These are phyloP conservation scores for Cetoscarus ocellatus DNA, from an alignment of 2,797 vertebrate genomes.

Conservation along the genomic window DNA sequence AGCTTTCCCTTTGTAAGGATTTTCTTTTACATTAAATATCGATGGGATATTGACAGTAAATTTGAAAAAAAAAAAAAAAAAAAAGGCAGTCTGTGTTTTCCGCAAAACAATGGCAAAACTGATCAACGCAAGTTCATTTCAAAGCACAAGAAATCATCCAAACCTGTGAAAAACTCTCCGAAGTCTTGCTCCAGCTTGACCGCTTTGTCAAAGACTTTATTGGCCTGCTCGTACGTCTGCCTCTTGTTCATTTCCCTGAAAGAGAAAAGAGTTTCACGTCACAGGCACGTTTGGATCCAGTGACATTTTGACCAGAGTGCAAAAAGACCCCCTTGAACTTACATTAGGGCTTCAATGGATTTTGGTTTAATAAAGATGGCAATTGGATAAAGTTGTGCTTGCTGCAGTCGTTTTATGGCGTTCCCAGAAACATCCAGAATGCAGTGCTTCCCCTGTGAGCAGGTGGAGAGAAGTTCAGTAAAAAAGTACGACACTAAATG, in stretches of 20 bases:
- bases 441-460: slow-evolving; percentile 95
- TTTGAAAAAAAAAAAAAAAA: no score
- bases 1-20: no score
- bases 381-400: slow-evolving; percentile 98
- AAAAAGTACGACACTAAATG: slow-evolving; percentile 1
- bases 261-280: slow-evolving; percentile 32
- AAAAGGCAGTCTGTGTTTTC: no score
- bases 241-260: slow-evolving; percentile 98
- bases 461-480: slow-evolving; percentile 4
- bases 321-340: slow-evolving; percentile 74
- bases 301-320: neutral
- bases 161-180: slow-evolving; percentile 99
- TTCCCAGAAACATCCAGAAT: slow-evolving; percentile 99
- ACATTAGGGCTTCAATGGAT: slow-evolving; percentile 99
- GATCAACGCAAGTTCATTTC: no score
- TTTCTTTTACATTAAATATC: no score
- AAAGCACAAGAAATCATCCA: slow-evolving; percentile 11
- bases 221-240: slow-evolving; percentile 98
- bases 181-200: slow-evolving; percentile 99
- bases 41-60: no score
- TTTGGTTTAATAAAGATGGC: slow-evolving; percentile 99
- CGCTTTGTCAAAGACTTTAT: slow-evolving; percentile 99
- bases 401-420: slow-evolving; percentile 98
- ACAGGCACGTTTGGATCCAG: no score
- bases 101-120: no score